A percentile compares a stretch with the other conserved stretches of the same genome.
Conservation (phyloP, 2,888 invertebrate species). For the Scaptomyza flava region DNA sequence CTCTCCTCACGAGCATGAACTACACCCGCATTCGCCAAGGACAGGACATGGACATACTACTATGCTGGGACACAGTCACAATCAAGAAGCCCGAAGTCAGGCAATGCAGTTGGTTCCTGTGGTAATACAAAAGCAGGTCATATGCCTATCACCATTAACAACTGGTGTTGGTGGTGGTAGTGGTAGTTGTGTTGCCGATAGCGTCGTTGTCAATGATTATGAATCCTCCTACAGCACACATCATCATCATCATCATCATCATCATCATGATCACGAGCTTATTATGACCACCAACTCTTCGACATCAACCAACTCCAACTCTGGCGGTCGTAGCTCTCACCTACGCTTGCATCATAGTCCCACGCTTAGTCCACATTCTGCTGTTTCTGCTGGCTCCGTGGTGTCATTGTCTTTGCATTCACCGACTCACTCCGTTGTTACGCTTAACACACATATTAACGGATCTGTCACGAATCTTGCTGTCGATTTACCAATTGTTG, state of each 20-base stretch:
- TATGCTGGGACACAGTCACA: slow-evolving; percentile 17
- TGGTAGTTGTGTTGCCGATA: slow-evolving; percentile 29
- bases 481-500: slow-evolving; percentile 85
- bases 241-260: slow-evolving; percentile 57
- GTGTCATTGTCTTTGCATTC: slow-evolving; percentile 84
- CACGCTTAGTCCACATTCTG: slow-evolving; percentile 88
- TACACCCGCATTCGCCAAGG: slow-evolving; percentile 88
- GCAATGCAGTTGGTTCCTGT: slow-evolving; percentile 28
- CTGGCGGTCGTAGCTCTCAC: slow-evolving; percentile 77
- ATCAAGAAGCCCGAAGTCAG: slow-evolving; percentile 11
- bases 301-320: slow-evolving; percentile 47
- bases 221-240: slow-evolving; percentile 87
- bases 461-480: slow-evolving; percentile 85
- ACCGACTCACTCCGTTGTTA: slow-evolving; percentile 81
- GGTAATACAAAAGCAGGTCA: slow-evolving; percentile 55
- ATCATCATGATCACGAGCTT: slow-evolving; percentile 51
- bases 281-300: slow-evolving; percentile 51
- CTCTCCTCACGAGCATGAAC: slow-evolving; percentile 83
- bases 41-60: slow-evolving; percentile 11
- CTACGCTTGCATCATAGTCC: slow-evolving; percentile 87
- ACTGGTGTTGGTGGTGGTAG: slow-evolving; percentile 12
- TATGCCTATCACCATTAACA: slow-evolving; percentile 61
- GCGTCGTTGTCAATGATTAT: slow-evolving; percentile 86
- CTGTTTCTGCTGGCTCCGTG: slow-evolving; percentile 85
- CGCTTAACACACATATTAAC: slow-evolving; percentile 65